Evolutionary conservation across 2,888 invertebrate species (phyloP).

Genomic region (Gibbula magus): DNA sequence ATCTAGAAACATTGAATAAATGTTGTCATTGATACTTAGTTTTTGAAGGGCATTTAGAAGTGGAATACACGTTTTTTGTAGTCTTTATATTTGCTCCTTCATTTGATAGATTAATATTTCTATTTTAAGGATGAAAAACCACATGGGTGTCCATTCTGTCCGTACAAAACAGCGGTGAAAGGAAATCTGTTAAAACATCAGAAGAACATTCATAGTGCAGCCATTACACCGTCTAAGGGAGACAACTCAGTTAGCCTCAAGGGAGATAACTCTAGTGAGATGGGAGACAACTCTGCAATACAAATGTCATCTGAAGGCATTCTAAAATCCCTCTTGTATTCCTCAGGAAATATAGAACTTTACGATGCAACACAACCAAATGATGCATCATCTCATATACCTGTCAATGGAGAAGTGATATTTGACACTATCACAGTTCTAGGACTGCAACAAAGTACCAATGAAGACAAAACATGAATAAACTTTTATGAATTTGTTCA

Average conservation of each 20-base stretch:
- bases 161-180: conserved; percentile 3
- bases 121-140: not conserved
- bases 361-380: not conserved
- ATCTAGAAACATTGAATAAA: not conserved
- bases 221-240: not conserved
- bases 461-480: too few species aligned
- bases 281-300: not conserved
- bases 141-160: not conserved
- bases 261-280: not conserved
- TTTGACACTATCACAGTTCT: not conserved
- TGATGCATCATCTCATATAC: not conserved
- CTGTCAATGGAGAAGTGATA: not conserved
- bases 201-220: not conserved
- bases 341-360: not conserved
- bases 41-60: too few species aligned
- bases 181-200: conserved; percentile 12
- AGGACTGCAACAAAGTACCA: too few species aligned
- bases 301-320: not conserved
- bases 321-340: not conserved
- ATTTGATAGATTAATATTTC: too few species aligned
- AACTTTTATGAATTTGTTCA: too few species aligned
- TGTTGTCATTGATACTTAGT: not conserved
- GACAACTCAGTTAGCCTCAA: not conserved
- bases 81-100: too few species aligned
- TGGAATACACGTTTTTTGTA: too few species aligned